phyloP scores from a whole-genome alignment of 1,140 invertebrate genomes.

The Macrosteles quadrilineatus region DNA sequence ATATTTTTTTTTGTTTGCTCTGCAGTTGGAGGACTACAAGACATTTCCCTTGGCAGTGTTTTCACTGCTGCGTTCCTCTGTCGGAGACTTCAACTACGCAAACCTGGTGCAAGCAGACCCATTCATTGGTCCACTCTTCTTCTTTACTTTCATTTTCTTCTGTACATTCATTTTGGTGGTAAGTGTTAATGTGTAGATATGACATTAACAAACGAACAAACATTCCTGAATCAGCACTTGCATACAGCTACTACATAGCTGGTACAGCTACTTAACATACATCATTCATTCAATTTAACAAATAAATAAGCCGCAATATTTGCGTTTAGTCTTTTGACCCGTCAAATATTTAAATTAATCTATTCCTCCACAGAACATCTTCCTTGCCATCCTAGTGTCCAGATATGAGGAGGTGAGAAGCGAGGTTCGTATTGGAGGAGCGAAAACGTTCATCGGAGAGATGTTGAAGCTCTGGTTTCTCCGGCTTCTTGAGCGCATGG shows the following conservation, averaged over 20 bases:
- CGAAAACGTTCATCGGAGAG: conserved; percentile 3
- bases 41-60: conserved; percentile 64
- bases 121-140: conserved; percentile 77
- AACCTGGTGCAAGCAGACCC: conserved; percentile 70
- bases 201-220: no score
- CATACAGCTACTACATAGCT: no score
- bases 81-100: conserved; percentile 79
- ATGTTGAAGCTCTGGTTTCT: neutral
- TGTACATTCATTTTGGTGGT: neutral
- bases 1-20: conserved; percentile 6
- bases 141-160: conserved; percentile 71
- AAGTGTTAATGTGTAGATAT: no score
- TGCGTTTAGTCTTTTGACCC: no score
- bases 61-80: conserved; percentile 72
- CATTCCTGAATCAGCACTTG: no score
- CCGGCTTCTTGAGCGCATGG: neutral
- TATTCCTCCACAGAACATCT: conserved; percentile 1
- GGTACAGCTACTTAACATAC: no score
- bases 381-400: conserved; percentile 7
- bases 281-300: no score
- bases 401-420: conserved; percentile 10
- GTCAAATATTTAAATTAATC: no score
- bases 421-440: neutral
- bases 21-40: conserved; percentile 60
- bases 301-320: no score